These are phyloP conservation scores for Pristionchus fissidentatus DNA, from an alignment of 2,888 invertebrate genomes.

Conservation along the genomic window DNA sequence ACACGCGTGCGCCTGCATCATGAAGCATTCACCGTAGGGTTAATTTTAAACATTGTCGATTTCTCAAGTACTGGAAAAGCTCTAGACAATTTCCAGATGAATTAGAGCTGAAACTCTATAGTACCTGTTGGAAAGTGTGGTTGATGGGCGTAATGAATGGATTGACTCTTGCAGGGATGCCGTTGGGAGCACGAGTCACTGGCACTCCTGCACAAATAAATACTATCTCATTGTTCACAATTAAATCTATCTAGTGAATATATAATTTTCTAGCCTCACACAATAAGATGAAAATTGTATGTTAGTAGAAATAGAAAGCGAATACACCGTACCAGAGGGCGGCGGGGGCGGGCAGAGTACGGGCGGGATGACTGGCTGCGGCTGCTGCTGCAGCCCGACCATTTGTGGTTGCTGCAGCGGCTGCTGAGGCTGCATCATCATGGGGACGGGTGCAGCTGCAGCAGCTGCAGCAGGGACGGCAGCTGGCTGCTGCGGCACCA, in stretches of 20 bases:
- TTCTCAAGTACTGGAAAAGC: too few species aligned
- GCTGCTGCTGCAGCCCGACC: constrained; percentile 23
- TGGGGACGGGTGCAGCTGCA: background rate
- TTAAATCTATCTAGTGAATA: too few species aligned
- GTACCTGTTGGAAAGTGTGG: constrained; percentile 29
- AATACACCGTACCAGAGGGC: background rate
- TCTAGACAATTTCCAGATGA: too few species aligned
- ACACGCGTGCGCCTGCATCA: background rate
- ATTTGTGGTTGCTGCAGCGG: background rate
- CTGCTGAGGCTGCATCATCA: background rate
- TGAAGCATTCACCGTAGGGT: background rate
- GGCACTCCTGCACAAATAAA: constrained; percentile 7
- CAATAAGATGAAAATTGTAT: background rate
- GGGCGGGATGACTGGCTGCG: constrained; percentile 16
- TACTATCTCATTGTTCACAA: too few species aligned
- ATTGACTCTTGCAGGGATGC: constrained; percentile 18
- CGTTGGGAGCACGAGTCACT: constrained; percentile 24
- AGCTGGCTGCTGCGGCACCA: background rate
- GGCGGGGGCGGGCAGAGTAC: constrained; percentile 16
- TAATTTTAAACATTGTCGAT: too few species aligned
- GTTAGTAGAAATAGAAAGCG: background rate
- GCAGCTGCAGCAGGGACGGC: background rate
- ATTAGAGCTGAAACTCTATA: background rate
- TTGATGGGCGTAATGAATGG: constrained; percentile 45
- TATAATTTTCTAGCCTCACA: too few species aligned